Percentiles rank a stretch among this genome's conserved stretches.
These are phyloP conservation scores for Troglohyphantes excavatus DNA, from an alignment of 2,888 invertebrate species.

Conservation along the genomic window DNA sequence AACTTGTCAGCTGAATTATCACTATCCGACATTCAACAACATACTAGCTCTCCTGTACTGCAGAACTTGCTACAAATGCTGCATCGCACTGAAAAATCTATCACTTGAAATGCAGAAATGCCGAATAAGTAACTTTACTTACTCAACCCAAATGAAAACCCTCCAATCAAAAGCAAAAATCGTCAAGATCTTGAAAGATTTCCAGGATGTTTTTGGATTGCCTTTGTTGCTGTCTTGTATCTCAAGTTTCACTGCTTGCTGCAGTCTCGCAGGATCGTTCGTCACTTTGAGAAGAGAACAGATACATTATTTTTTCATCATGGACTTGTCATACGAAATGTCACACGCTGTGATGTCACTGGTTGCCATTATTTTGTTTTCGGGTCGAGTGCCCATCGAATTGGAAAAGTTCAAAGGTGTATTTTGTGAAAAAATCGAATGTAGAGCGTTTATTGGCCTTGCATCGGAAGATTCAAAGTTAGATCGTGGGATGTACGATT, in stretches of 20 bases:
- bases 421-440: background rate
- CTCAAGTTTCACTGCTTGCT: no score
- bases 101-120: no score
- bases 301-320: no score
- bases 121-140: no score
- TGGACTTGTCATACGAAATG: no score
- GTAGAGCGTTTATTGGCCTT: background rate
- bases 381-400: background rate
- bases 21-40: background rate
- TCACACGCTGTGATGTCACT: background rate
- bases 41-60: background rate
- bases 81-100: background rate
- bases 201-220: no score
- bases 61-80: background rate
- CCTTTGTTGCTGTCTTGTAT: no score
- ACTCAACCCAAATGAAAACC: no score
- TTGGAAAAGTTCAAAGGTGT: background rate
- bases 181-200: no score
- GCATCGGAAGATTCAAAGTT: background rate
- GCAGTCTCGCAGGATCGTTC: no score
- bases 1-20: background rate
- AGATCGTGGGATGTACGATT: background rate
- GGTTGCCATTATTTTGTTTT: background rate
- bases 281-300: no score
- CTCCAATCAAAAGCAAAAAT: no score